Evolutionary conservation across 2,113 vertebrate species (phyloP), one percentile per base, ranked within the genome.

Genomic region (Leucoraja erinaceus): DNA sequence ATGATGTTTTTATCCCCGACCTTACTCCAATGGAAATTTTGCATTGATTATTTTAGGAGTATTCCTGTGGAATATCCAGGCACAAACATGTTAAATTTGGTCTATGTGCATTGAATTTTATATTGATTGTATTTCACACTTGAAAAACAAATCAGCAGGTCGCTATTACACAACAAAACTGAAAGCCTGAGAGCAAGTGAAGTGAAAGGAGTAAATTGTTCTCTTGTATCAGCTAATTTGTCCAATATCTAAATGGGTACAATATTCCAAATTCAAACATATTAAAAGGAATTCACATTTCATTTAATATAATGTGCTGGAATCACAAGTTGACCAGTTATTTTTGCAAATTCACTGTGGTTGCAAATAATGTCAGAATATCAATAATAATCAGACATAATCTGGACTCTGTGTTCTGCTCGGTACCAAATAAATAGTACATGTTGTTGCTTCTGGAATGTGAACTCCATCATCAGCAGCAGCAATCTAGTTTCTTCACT

Each of bases 201-300:
- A 72, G 22, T 91, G 10, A 91, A 74, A 91, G 66, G 25, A 28
- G 28, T 91, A 70, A 91, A 74, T 74, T 72, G 33, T 66, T 31
- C 28, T 88, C 28, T n/a, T 7, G 1, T 88, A 63, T 16, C 9
- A 63, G 10, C 11, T 4, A 86, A 86, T 86, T 86, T 86, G 56
- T 86, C 83, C 59, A 31, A 77, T 77, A 77, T 33, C 75, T 77
- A 31, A 10, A 31, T 61, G 61, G 59, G 31, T 63, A 88, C 12
- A 63, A 5, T 88, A 31, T 88, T 63, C 83, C 59, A 4, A 88
- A 88, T 31, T 12, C 83, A 63, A 77, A 63, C 59, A 31, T n/a
- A 86, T 59, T 86, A 61, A 86, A 86, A 86, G 25, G 16, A 83
- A 86, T 63, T 25, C 81, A 84, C 81, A n/a, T 86, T 86, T n/a